Evolutionary conservation across 2,113 vertebrate genomes (phyloP).

Genomic region (Cavia aperea): DNA sequence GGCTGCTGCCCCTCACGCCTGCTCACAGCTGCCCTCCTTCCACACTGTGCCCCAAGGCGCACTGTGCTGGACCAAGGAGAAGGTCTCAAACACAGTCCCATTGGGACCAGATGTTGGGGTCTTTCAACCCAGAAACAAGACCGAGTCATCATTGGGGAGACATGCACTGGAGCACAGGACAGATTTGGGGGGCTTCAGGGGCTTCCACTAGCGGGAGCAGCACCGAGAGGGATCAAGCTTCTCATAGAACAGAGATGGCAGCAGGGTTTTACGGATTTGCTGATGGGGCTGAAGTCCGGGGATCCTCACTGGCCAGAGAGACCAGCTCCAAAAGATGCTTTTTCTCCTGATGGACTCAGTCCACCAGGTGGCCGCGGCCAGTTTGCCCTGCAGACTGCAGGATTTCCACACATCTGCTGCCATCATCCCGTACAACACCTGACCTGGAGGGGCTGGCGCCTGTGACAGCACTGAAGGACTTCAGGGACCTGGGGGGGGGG

Average conservation of each 20-base stretch:
- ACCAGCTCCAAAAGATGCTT: neutral
- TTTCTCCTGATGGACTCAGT: neutral
- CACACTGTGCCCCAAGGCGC: rapidly evolving
- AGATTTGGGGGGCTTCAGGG: neutral
- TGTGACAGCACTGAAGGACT: neutral
- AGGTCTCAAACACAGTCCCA: neutral
- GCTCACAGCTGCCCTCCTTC: neutral
- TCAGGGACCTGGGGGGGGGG: neutral
- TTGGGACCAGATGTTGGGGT: neutral
- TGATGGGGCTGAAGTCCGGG: neutral
- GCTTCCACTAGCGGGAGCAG: neutral
- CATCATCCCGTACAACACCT: neutral
- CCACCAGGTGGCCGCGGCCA: neutral
- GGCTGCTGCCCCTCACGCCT: rapidly evolving
- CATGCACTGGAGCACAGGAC: neutral
- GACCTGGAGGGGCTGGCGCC: neutral
- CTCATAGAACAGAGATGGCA: neutral
- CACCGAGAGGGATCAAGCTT: neutral
- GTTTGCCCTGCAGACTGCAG: neutral
- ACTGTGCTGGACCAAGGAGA: neutral
- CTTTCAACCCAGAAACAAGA: neutral
- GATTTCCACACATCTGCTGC: neutral
- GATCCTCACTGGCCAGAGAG: neutral
- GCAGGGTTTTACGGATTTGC: neutral
- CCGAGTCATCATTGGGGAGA: neutral